Percentiles rank a stretch among this genome's conserved stretches.
These are phyloP conservation scores for Atrichornis clamosus DNA, from an alignment of 2,113 vertebrate genomes.

Conservation along the genomic window DNA sequence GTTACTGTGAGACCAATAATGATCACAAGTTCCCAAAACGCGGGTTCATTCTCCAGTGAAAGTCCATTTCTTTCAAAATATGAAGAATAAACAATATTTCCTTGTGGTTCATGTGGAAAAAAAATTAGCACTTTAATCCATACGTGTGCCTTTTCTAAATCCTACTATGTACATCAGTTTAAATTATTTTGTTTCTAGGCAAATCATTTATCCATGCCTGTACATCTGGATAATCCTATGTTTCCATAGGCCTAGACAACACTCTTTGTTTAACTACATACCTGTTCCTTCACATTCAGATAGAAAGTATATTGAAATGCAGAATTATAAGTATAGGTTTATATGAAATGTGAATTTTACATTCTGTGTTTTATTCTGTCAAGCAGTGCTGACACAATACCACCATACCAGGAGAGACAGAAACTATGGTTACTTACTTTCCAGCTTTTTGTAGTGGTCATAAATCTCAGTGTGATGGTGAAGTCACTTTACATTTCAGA, in stretches of 20 bases:
- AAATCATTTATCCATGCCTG: not conserved
- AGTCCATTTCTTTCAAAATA: not conserved
- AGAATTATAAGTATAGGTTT: not conserved
- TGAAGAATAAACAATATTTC: not conserved
- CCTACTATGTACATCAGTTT: not conserved
- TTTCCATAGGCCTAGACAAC: not conserved
- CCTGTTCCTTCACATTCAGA: not conserved
- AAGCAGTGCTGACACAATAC: not conserved
- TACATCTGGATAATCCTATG: not conserved
- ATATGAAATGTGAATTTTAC: not conserved
- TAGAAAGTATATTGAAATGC: not conserved
- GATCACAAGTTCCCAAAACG: not conserved
- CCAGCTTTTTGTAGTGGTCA: not conserved
- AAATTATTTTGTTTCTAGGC: not conserved
- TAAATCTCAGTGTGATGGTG: not conserved
- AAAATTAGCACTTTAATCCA: not conserved
- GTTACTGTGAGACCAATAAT: not conserved
- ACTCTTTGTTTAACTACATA: not conserved
- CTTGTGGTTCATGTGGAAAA: not conserved
- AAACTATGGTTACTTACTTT: not conserved
- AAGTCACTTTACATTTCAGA: conserved; percentile 10
- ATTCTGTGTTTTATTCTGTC: not conserved
- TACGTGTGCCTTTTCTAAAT: not conserved
- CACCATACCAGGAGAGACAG: not conserved
- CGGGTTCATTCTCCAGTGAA: not conserved